Evolutionary conservation across 2,113 vertebrate genomes (phyloP).

Genomic region (Cyanoliseus patagonus): DNA sequence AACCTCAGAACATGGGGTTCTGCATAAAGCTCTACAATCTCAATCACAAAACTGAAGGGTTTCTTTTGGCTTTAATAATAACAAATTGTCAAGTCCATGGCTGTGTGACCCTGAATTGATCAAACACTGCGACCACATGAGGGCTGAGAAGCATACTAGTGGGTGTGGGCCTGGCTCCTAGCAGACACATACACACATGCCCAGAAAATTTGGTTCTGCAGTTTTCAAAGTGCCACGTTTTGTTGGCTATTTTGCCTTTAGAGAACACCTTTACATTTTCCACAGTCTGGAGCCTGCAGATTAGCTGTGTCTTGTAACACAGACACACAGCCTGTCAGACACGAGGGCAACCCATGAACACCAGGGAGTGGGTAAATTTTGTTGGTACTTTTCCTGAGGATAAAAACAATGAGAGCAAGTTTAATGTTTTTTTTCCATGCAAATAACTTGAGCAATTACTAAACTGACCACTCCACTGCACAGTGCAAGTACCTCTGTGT

Average conservation of each 20-base stretch:
- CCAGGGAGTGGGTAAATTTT: fast-evolving
- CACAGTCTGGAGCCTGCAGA: neutral
- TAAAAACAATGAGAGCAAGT: neutral
- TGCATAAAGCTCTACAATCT: neutral
- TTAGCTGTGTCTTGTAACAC: neutral
- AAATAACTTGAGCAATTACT: neutral
- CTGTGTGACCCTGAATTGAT: neutral
- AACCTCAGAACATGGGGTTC: neutral
- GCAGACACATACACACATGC: neutral
- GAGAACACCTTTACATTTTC: neutral
- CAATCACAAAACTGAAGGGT: neutral
- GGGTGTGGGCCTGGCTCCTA: neutral
- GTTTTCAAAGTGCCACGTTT: neutral
- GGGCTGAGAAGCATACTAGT: neutral
- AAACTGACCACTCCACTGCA: neutral
- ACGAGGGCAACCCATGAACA: neutral
- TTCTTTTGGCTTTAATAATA: neutral
- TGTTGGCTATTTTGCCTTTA: neutral
- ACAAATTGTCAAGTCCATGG: neutral
- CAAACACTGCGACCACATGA: neutral
- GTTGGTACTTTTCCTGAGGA: neutral
- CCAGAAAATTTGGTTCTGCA: neutral
- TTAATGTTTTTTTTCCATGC: neutral
- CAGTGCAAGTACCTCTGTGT: neutral
- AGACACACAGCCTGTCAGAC: neutral